phyloP scores from a whole-genome alignment of 2,797 vertebrate species.

The Balearica regulorum region DNA sequence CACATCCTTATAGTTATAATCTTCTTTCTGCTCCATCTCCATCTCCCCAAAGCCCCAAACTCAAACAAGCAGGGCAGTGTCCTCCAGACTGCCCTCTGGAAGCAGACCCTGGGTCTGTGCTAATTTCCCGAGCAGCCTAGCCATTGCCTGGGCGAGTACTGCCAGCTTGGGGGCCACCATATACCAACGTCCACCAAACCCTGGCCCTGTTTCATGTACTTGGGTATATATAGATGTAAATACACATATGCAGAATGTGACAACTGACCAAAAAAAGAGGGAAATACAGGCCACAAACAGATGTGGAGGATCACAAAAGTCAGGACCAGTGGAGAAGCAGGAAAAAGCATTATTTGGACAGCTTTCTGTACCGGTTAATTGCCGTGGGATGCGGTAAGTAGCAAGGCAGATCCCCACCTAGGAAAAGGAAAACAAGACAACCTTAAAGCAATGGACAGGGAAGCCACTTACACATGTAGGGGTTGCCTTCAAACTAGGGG shows the following conservation, averaged over 20 bases:
- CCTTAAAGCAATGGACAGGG: neutral
- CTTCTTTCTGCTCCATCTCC: neutral
- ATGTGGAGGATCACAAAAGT: neutral
- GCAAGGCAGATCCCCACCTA: neutral
- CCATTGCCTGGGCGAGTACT: neutral
- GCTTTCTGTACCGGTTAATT: neutral
- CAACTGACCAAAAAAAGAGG: neutral
- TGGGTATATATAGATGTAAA: neutral
- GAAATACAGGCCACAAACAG: neutral
- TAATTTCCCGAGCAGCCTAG: neutral
- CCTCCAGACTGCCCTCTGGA: neutral
- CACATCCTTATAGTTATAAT: neutral
- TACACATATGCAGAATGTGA: neutral
- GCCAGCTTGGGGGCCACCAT: too few relatives aligned
- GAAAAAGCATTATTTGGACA: neutral
- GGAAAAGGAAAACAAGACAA: neutral
- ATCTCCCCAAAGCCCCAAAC: neutral
- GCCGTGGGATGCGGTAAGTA: neutral
- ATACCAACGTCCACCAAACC: neutral
- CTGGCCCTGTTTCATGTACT: neutral
- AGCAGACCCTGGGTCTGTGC: neutral
- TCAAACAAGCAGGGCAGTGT: neutral
- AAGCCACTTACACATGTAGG: accelerated
- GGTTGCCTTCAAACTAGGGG: neutral
- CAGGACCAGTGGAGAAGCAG: neutral